Base-by-base conservation (phyloP, 64 coral and sea anemone genomes). In the Astreopora myriophthalma region DNA sequence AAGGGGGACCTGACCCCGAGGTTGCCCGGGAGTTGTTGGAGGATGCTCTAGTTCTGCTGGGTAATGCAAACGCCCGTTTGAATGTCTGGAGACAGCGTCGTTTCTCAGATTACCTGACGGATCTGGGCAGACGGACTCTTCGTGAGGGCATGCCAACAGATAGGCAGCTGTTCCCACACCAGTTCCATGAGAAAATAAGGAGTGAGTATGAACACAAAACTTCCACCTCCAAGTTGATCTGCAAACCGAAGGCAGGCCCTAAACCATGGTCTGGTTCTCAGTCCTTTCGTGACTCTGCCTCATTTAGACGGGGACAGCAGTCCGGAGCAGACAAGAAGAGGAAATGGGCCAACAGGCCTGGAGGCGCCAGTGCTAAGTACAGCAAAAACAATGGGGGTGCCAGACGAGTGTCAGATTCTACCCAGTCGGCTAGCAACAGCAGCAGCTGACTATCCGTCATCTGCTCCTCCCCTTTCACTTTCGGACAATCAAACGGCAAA, bases 51-150 rank as follows among this genome's bases (percentile, higher is more conserved):
- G 69, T 92, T 28, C 32, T 75, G 30, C 67, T 85, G 40, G 40
- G 68, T 7, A 91, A 91, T 82, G 88, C 58, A 29, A 91, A 83
- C 33, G 75, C 75, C 38, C 12, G 63, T 24, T 61, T 91, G 28
- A 83, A 83, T 32, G 55, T 64, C 8, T 91, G 77, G 89, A 60
- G 77, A 84, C n/a, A n/a, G 52, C 76, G 89, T 17, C 77, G 89
- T 83, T 91, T 91, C 65, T 83, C 89, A 8, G 75, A 80, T 48
- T 91, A 71, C 77, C 89, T 91, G 17, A 91, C 65, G 1, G 75
- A 91, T 29, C 36, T 91, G 32, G 89, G 89, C 7, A 91, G 69
- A 44, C 23, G 89, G 24, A 91, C 89, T 3, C 26, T 72, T 6
- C 74, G 62, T 11, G 89, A 83, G 66, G 89, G 75, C 14, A 83